These are phyloP conservation scores for Tenodera sinensis DNA, from an alignment of 2,888 invertebrate genomes.

Conservation along the genomic window DNA sequence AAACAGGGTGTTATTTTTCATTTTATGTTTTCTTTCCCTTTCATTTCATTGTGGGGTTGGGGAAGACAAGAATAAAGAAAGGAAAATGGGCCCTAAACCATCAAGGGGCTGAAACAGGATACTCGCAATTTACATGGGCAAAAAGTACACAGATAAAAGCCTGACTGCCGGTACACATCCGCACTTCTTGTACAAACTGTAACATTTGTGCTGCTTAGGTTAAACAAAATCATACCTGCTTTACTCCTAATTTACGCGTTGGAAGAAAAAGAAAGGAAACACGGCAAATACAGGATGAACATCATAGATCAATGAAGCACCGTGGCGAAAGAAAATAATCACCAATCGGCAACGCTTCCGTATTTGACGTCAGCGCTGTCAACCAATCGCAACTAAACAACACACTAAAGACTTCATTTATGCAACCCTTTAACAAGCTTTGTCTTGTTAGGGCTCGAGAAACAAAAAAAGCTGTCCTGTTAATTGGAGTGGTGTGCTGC, in stretches of 20 bases:
- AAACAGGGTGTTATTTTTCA: too few species aligned
- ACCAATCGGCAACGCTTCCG: not conserved
- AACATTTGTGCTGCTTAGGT: too few species aligned
- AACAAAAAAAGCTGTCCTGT: conserved; percentile 4
- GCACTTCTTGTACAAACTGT: too few species aligned
- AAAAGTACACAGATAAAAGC: too few species aligned
- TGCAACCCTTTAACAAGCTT: not conserved
- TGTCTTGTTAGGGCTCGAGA: not conserved
- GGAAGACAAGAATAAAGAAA: too few species aligned
- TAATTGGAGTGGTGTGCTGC: conserved; percentile 9
- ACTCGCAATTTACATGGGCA: too few species aligned
- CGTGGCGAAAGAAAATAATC: not conserved
- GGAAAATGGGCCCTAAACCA: too few species aligned
- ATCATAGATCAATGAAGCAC: not conserved
- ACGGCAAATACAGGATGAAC: not conserved
- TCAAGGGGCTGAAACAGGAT: too few species aligned
- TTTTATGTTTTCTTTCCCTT: too few species aligned
- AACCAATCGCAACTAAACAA: not conserved
- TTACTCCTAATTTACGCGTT: not conserved
- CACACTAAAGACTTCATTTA: conserved; percentile 4
- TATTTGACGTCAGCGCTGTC: not conserved
- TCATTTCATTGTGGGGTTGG: too few species aligned
- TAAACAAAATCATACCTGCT: too few species aligned
- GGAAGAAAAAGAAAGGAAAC: not conserved
- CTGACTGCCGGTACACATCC: too few species aligned